These are phyloP conservation scores for Portunus trituberculatus DNA, from an alignment of 1,140 invertebrate genomes.

Conservation along the genomic window DNA sequence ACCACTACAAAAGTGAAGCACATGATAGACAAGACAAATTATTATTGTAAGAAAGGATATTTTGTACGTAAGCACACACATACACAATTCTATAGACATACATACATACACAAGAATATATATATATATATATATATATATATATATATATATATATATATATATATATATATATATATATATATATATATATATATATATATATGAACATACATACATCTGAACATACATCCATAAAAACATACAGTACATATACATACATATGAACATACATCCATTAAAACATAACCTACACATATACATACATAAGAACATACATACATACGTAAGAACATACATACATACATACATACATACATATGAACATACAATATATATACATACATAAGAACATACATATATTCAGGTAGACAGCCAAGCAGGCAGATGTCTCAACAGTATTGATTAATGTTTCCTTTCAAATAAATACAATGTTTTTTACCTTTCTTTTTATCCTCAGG, in stretches of 20 bases:
- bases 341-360: not conserved
- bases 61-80: not conserved
- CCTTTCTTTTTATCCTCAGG: not conserved
- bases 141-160: conserved; percentile 48
- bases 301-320: conserved; percentile 30
- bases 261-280: conserved; percentile 23
- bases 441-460: not conserved
- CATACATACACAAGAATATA: not conserved
- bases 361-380: not conserved
- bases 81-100: conserved; percentile 25
- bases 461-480: not conserved
- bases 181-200: conserved; percentile 19
- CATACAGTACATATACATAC: conserved; percentile 31
- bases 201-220: not conserved
- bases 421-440: too few species aligned
- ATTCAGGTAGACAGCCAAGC: not conserved
- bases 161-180: not conserved
- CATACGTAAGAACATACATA: conserved; percentile 26
- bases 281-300: conserved; percentile 34
- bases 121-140: conserved; percentile 44
- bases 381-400: conserved; percentile 34
- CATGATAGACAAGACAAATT: conserved; percentile 60
- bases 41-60: not conserved
- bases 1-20: conserved; percentile 49
- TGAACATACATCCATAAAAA: not conserved